Base-by-base conservation (phyloP, 2,797 vertebrate genomes). In the Hoplostethus atlanticus region DNA sequence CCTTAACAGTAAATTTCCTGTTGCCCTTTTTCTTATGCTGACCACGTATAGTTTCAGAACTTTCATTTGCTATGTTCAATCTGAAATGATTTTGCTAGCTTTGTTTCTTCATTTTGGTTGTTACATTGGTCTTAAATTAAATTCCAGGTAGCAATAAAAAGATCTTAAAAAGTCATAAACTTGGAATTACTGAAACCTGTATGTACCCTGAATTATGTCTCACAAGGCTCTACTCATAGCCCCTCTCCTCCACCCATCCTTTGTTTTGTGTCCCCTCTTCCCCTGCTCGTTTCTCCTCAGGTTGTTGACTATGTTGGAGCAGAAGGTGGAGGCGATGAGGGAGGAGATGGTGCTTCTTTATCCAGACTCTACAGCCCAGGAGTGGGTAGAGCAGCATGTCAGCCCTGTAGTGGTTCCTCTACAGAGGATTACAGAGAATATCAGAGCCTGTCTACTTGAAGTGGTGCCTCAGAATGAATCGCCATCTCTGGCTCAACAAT, bases 351-450 rank as follows among this genome's bases (percentile, higher is more conserved):
- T 83, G 10, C 85, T 64, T 1, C 81, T 96, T 63, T 99, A 97
- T 89, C 95, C 93, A 56, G 79, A 90, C 0, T 87, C 94, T 15
- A 88, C 97, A 0, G 88, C 93, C 59, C 94, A 96, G 74, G 98
- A 99, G 84, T 99, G 98, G 98, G 88, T 97, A 71, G 95, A 97
- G 73, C 96, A 99, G 80, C 96, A 99, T 0, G 93, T 96, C 63
- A 86, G 85, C 10, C 95, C 96, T 0, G 95, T 95, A 40, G 73
- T 94, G 61, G 89, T 81, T 63, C 95, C 91, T 66, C 85, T 99
- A 31, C 95, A 95, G 84, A 85, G 64, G 21, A 82, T 97, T 59
- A 81, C 94, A 4, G 90, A 95, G 73, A 96, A 97, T 12, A 91
- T 96, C 21, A 59, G 86, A 0, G 65, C 81, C 64, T 94, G 95